These are phyloP conservation scores for Cephalotes varians DNA, from an alignment of 2,888 invertebrate genomes.

Conservation along the genomic window DNA sequence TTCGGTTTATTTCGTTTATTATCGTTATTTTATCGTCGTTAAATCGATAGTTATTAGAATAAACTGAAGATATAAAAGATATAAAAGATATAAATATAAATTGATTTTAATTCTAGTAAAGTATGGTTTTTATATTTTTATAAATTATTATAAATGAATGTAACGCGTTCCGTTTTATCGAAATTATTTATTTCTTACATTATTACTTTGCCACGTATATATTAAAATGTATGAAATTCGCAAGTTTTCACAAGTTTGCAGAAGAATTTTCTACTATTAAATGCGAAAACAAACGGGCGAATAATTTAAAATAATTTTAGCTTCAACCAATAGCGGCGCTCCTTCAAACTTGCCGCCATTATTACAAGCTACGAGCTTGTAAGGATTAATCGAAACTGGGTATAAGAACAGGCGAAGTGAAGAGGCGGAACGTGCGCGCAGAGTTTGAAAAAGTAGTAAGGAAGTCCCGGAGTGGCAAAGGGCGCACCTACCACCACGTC, in stretches of 20 bases:
- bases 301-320: conserved; percentile 8
- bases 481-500: conserved; percentile 57
- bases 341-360: neutral
- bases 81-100: neutral
- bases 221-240: neutral
- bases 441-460: conserved; percentile 60
- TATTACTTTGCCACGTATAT: neutral
- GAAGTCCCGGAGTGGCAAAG: conserved; percentile 67
- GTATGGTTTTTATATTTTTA: neutral
- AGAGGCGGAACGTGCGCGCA: conserved; percentile 26
- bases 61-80: neutral
- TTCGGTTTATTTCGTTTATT: neutral
- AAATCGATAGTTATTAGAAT: neutral
- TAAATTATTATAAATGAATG: neutral
- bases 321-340: neutral
- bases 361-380: conserved; percentile 36
- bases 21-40: neutral
- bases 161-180: neutral
- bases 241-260: neutral
- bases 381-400: conserved; percentile 41
- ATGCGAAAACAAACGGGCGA: too few relatives aligned
- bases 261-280: neutral
- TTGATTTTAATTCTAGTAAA: neutral
- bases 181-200: neutral
- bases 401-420: conserved; percentile 26